Evolutionary conservation across 1,140 invertebrate genomes (phyloP), one percentile per base, ranked within the genome.

Genomic region (Leptopilina clavipes): DNA sequence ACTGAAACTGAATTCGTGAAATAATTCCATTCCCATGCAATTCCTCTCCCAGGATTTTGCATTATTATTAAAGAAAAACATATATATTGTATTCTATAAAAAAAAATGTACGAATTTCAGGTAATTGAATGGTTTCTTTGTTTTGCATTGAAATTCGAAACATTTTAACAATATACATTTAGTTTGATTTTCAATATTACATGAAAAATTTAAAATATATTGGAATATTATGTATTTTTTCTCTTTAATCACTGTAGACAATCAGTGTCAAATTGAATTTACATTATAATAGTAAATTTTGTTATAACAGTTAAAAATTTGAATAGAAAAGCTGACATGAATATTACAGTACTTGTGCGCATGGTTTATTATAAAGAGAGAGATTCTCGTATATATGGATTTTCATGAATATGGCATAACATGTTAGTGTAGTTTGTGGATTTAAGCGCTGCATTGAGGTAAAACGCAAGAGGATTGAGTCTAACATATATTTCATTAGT

Each of bases 391-490:
- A 72, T 48, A 72, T 76, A 52, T 74, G 82, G 76, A 84, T 85
- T 83, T 86, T 79, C 76, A 73, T 31, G 72, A 14, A 65, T 72
- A 71, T 22, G 12, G 59, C 14, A 14, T 31, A 25, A 65, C 10
- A 31, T 25, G 19, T 65, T 77, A 75, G 70, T 65, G 65, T 72
- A 72, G 70, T 52, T 48, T 18, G 22, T 7, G 71, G 73, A 71
- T 74, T 71, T 70, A 75, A 56, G 80, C 25, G 25, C 80, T 72
- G 52, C 79, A 81, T 82, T 80, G 76, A 79, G 81, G 80, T 78
- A 82, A 82, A 81, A 48, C 78, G 44, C 71, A 74, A 77, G 80
- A 77, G 82, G 83, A 86, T 86, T 85, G 77, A 18, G 37, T 71
- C 43, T 74, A 72, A 78, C 59, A 52, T 78, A 72, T 78, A 72